Conservation (phyloP, 2,113 vertebrate genomes). For the Accipiter virgatus region DNA sequence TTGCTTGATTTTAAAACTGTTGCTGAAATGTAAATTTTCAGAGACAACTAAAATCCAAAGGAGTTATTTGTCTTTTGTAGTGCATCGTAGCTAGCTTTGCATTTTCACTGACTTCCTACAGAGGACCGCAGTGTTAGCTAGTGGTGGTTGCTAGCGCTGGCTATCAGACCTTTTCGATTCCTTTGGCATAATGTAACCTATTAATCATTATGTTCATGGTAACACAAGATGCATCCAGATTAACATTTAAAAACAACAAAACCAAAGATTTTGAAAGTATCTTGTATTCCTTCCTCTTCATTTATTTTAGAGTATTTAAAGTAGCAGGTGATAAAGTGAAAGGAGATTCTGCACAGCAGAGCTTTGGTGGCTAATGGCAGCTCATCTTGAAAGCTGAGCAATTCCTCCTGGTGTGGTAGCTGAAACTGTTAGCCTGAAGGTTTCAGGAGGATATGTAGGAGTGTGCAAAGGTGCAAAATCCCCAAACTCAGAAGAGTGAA, state of each 20-base stretch:
- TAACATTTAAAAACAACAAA: background rate
- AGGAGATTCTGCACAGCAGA: background rate
- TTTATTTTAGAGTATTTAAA: background rate
- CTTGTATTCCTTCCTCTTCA: background rate
- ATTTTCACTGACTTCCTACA: background rate
- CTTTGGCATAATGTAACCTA: accelerated
- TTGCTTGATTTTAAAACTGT: background rate
- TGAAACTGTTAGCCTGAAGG: background rate
- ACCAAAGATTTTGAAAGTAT: background rate
- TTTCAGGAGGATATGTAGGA: background rate
- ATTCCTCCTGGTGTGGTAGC: background rate
- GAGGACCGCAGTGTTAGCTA: background rate
- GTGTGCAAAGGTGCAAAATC: background rate
- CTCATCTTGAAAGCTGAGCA: background rate
- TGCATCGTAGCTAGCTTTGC: background rate
- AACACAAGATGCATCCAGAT: background rate
- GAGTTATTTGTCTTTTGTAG: background rate
- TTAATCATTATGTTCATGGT: background rate
- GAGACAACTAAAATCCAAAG: background rate
- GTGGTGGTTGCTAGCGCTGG: too few relatives aligned
- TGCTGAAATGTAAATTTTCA: background rate
- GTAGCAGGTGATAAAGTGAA: background rate
- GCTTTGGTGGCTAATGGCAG: background rate
- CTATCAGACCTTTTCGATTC: background rate
- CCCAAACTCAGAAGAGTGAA: background rate